These are phyloP conservation scores for Drosophila persimilis DNA, from an alignment of 1,140 invertebrate genomes.

Conservation along the genomic window DNA sequence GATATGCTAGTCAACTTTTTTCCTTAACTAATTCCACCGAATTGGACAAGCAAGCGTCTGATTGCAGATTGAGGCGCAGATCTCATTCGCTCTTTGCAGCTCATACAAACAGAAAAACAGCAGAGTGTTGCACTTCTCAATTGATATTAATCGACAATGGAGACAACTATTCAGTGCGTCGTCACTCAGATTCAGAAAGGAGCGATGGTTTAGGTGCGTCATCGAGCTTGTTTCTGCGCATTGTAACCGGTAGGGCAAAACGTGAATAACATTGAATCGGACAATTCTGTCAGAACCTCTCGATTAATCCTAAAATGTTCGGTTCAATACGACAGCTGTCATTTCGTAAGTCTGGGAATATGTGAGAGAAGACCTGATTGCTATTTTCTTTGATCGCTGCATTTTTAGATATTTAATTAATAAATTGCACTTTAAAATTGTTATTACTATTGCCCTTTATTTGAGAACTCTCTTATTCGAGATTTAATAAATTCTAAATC, in stretches of 20 bases:
- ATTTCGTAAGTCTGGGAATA: no score
- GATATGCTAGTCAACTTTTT: constrained; percentile 10
- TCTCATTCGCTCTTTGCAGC: background rate
- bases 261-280: background rate
- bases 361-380: no score
- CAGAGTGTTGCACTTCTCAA: background rate
- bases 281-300: background rate
- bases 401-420: no score
- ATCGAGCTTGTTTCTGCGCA: constrained; percentile 24
- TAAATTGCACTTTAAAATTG: no score
- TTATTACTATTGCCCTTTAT: no score
- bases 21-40: constrained; percentile 25
- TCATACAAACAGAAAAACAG: no score
- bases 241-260: constrained; percentile 11
- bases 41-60: constrained; percentile 5
- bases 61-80: background rate
- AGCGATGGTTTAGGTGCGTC: background rate
- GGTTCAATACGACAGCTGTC: no score
- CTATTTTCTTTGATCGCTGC: no score
- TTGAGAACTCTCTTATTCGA: no score
- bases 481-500: no score
- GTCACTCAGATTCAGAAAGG: background rate
- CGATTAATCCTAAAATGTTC: no score
- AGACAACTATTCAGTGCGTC: background rate
- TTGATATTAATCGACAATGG: background rate